Evolutionary conservation across 2,888 invertebrate genomes (phyloP), one percentile per base, ranked within the genome.

Genomic region (Plagodis dolabraria): DNA sequence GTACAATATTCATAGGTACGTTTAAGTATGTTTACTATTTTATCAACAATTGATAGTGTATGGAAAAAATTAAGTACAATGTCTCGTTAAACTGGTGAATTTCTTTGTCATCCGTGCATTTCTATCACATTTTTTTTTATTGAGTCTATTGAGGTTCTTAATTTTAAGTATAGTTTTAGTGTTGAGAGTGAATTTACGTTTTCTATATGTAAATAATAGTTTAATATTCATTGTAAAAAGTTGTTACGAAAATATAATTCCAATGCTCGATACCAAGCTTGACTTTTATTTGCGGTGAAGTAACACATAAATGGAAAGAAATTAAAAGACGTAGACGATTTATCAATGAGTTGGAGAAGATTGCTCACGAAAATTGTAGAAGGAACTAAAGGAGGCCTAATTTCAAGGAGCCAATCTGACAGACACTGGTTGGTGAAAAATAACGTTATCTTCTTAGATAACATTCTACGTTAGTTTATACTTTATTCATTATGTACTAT

Each of bases 201-300:
- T 22, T 48, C 11, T 46, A 49, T 42, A 35, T 57, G 48, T 38
- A 33, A 47, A 43, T 50, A 43, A 47, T 22, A 40, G 10, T 10
- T 8, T 7, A 10, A 40, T 35, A 43, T 53, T 47, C 45, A 35
- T 47, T 60, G 59, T 52, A 49, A 48, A 58, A 50, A 53, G 58
- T 66, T 67, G 68, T 68, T 64, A 66, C 69, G 74, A 68, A 69
- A 83, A 83, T 84, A 84, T 77, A 87, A 79, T 79, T 84, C 64
- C 81, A 81, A 82, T 85, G 87, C 87, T 88, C 88, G 76, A 79
- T 69, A 68, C 52, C 35, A 51, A 51, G 12, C 46, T 66, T 69
- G 46, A 11, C 11, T 53, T 52, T 73, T 62, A 62, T 74, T 43
- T 43, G 5, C 11, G 7, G 9, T 38, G 7, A 38, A 8, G 38